phyloP scores from a whole-genome alignment of 2,888 invertebrate genomes.

The Sinotaia quadrata region DNA sequence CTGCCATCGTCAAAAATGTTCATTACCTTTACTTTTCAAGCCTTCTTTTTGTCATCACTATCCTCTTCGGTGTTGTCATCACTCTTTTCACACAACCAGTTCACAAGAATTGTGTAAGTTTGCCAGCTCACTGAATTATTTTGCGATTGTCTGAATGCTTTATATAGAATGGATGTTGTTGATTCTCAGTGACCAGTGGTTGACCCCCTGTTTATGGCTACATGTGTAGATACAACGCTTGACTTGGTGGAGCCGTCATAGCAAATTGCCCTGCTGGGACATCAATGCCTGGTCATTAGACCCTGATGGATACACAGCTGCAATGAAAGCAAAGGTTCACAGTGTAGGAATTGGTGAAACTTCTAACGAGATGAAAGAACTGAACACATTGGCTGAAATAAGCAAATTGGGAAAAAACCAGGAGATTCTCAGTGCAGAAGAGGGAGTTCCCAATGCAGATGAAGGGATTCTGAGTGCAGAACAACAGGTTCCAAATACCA shows the following conservation, averaged over 20 bases:
- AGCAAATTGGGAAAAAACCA: no score
- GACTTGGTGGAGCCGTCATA: constrained; percentile 58
- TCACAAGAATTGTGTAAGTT: no score
- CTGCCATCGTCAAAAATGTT: constrained; percentile 60
- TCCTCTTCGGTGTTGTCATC: constrained; percentile 68
- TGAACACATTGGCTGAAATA: no score
- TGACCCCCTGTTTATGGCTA: not conserved
- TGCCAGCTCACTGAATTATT: no score
- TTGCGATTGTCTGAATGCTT: no score
- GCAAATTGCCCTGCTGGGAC: constrained; percentile 48
- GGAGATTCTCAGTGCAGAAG: no score
- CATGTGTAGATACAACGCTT: constrained; percentile 47
- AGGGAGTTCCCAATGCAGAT: no score
- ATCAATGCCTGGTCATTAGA: constrained; percentile 42
- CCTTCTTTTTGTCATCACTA: constrained; percentile 73
- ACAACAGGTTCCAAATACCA: no score
- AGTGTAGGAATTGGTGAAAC: no score
- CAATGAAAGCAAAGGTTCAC: constrained; percentile 7
- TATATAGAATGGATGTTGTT: no score
- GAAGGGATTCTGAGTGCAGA: no score
- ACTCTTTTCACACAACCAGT: constrained; percentile 74
- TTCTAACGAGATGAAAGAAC: no score
- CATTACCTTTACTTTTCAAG: constrained; percentile 74
- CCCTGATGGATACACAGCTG: constrained; percentile 8
- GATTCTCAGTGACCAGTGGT: constrained; percentile 8